These are phyloP conservation scores for Athalia cordata DNA, from an alignment of 2,888 invertebrate species.

Conservation along the genomic window DNA sequence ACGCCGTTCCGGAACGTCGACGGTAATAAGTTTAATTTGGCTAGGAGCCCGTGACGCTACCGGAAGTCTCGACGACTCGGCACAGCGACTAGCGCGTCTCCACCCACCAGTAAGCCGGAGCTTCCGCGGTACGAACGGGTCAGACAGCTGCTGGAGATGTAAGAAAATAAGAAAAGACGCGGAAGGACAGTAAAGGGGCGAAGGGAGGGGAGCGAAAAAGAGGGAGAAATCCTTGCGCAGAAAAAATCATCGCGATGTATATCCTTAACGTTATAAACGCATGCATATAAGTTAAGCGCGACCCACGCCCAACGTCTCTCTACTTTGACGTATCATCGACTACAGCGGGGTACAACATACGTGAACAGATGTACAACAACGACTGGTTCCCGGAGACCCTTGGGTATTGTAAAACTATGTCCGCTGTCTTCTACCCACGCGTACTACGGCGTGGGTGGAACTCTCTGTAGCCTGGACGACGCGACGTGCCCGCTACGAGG, in stretches of 20 bases:
- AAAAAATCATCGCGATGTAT: constrained; percentile 16
- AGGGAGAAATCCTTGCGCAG: not conserved
- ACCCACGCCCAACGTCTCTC: constrained; percentile 27
- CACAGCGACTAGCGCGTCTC: constrained; percentile 48
- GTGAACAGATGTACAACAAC: constrained; percentile 36
- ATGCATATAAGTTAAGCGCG: not conserved
- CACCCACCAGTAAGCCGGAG: constrained; percentile 53
- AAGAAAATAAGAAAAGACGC: constrained; percentile 21
- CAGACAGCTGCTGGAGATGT: constrained; percentile 52
- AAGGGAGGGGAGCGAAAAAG: constrained; percentile 43
- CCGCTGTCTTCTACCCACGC: constrained; percentile 39
- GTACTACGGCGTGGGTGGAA: constrained; percentile 23
- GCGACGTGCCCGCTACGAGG: not conserved
- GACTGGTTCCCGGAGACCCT: constrained; percentile 31
- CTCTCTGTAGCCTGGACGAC: constrained; percentile 17
- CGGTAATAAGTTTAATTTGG: constrained; percentile 42
- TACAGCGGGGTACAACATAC: constrained; percentile 19
- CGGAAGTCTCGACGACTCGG: constrained; percentile 61
- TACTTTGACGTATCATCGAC: constrained; percentile 39
- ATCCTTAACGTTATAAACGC: constrained; percentile 3
- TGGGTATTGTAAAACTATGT: constrained; percentile 30
- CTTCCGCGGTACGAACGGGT: constrained; percentile 47
- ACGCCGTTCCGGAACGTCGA: constrained; percentile 28
- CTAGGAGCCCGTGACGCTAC: constrained; percentile 48
- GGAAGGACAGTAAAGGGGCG: not conserved